Conservation (phyloP, 2,888 invertebrate species). For the Eudemis profundana region DNA sequence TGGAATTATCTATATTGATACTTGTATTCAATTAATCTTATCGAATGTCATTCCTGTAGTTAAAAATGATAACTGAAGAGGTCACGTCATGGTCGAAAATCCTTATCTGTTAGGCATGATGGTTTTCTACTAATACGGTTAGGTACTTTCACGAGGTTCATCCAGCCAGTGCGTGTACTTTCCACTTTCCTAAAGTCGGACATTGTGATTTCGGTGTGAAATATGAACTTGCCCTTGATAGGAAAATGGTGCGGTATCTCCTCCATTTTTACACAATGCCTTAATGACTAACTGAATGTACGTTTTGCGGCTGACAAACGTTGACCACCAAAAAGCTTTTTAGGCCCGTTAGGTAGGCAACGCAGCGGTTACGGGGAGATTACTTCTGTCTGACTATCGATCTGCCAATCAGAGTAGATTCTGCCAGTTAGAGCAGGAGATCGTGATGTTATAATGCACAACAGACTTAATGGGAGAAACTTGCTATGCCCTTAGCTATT, state of each 20-base stretch:
- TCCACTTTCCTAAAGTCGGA: too few species aligned
- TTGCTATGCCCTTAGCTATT: too few species aligned
- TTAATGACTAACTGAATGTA: background rate
- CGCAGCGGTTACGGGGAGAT: background rate
- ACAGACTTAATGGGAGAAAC: background rate
- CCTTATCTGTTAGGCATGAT: background rate
- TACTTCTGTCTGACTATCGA: background rate
- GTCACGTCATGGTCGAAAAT: conserved; percentile 10
- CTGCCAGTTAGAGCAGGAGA: too few species aligned
- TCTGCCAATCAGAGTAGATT: too few species aligned
- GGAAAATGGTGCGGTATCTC: background rate
- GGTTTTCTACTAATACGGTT: too few species aligned
- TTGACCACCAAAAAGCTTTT: background rate
- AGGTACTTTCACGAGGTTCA: too few species aligned
- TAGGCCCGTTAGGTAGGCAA: background rate
- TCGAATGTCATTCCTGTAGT: background rate
- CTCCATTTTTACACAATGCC: background rate
- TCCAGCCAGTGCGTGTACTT: background rate
- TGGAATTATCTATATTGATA: conserved; percentile 9
- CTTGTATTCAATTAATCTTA: conserved; percentile 21
- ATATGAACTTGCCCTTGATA: background rate
- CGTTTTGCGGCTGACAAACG: background rate
- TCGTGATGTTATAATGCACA: background rate
- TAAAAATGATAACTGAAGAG: conserved; percentile 9
- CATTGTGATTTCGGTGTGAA: background rate